Conservation (phyloP, 2,113 vertebrate genomes). For the Pterophyllum scalare region DNA sequence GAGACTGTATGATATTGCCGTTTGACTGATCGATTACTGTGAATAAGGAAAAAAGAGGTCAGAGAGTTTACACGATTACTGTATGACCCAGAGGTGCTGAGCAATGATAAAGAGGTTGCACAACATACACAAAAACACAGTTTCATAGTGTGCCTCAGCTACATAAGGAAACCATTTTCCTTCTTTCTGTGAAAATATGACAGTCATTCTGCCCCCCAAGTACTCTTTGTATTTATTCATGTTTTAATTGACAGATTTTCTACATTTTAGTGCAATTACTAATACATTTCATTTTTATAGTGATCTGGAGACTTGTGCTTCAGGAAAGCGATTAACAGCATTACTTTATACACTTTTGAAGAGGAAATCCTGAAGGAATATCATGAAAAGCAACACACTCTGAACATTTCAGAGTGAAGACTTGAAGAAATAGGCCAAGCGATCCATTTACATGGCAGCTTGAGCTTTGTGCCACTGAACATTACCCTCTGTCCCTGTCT, state of each 20-base stretch:
- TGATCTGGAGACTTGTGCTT: constrained; percentile 36
- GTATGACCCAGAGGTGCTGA: background rate
- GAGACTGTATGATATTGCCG: background rate
- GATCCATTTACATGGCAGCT: constrained; percentile 60
- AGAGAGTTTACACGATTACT: background rate
- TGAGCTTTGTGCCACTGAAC: constrained; percentile 67
- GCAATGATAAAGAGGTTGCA: background rate
- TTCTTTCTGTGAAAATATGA: background rate
- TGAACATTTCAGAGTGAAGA: constrained; percentile 3
- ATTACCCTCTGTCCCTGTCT: constrained; percentile 49
- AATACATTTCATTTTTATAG: constrained; percentile 12
- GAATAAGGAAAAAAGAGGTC: background rate
- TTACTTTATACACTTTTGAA: constrained; percentile 5
- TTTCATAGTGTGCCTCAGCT: background rate
- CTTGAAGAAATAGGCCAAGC: constrained; percentile 54
- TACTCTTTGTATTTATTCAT: constrained; percentile 1
- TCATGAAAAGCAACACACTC: background rate
- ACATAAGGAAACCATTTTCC: background rate
- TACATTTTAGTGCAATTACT: constrained; percentile 24
- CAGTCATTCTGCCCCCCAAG: background rate
- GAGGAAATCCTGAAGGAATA: constrained; percentile 13
- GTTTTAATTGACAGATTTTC: constrained; percentile 28
- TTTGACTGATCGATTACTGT: constrained; percentile 9
- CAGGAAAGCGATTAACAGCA: constrained; percentile 23
- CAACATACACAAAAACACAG: background rate